Evolutionary conservation across 2,797 vertebrate species (phyloP).

Genomic region (Gambelia wislizenii): DNA sequence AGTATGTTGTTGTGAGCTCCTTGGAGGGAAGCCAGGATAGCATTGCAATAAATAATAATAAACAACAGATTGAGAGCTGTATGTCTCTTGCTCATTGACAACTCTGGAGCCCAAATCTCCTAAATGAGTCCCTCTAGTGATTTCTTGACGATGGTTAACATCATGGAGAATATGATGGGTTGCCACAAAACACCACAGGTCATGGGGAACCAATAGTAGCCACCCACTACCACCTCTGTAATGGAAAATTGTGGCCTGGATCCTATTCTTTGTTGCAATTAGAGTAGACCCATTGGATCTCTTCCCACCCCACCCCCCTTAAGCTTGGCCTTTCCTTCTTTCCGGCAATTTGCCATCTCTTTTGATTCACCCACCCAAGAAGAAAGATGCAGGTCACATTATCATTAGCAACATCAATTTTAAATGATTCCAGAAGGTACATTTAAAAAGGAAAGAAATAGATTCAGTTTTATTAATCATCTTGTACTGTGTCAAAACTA

Average conservation of each 20-base stretch:
- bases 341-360: conserved; percentile 48
- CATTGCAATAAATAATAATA: not conserved
- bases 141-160: not conserved
- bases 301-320: not conserved
- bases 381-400: conserved; percentile 55
- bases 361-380: conserved; percentile 43
- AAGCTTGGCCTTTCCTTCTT: conserved; percentile 23
- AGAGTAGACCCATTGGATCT: not conserved
- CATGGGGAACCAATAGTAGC: not conserved
- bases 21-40: too few species aligned
- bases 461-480: conserved; percentile 77
- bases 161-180: not conserved
- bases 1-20: too few species aligned
- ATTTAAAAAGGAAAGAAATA: conserved; percentile 78
- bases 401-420: conserved; percentile 76
- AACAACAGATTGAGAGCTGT: not conserved
- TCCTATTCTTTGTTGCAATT: not conserved
- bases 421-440: conserved; percentile 76
- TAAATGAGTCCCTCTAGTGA: not conserved
- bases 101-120: not conserved
- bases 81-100: not conserved
- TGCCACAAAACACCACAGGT: not conserved
- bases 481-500: conserved; percentile 70
- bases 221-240: not conserved
- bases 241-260: not conserved